Conservation (phyloP, 2,113 vertebrate genomes). For the Ptychochromis oligacanthus region DNA sequence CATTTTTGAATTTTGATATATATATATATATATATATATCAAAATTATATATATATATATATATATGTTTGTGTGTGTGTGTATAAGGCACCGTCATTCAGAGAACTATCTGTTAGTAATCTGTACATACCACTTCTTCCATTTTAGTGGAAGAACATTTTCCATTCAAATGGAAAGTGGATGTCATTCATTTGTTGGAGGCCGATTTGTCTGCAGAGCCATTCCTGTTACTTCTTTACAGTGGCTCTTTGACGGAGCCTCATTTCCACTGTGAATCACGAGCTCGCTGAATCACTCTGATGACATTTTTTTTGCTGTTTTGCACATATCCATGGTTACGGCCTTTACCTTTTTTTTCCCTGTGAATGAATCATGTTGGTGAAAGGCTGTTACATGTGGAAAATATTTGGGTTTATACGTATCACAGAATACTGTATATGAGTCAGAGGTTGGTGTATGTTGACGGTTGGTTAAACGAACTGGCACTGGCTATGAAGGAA, state of each 20-base stretch:
- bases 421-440: conserved; percentile 41
- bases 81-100: conserved; percentile 7
- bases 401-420: conserved; percentile 44
- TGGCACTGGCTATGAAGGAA: conserved; percentile 32
- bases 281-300: conserved; percentile 48
- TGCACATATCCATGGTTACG: conserved; percentile 71
- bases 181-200: conserved; percentile 35
- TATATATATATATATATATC: too few species aligned
- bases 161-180: conserved; percentile 35
- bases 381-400: conserved; percentile 41
- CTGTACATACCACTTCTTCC: conserved; percentile 50
- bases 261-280: conserved; percentile 72
- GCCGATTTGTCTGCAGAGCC: conserved; percentile 35
- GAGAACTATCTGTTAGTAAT: conserved; percentile 10
- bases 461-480: conserved; percentile 32
- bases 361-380: conserved; percentile 49
- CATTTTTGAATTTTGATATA: not conserved
- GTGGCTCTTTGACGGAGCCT: conserved; percentile 45
- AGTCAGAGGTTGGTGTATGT: conserved; percentile 36
- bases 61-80: too few species aligned
- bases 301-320: conserved; percentile 58
- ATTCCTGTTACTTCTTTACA: conserved; percentile 40
- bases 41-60: not conserved
- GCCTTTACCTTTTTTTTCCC: conserved; percentile 17
- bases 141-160: conserved; percentile 13